Percentiles rank a stretch among this genome's conserved stretches.
Evolutionary conservation across 2,888 invertebrate species (phyloP).

Genomic region (Drosophila tripunctata): DNA sequence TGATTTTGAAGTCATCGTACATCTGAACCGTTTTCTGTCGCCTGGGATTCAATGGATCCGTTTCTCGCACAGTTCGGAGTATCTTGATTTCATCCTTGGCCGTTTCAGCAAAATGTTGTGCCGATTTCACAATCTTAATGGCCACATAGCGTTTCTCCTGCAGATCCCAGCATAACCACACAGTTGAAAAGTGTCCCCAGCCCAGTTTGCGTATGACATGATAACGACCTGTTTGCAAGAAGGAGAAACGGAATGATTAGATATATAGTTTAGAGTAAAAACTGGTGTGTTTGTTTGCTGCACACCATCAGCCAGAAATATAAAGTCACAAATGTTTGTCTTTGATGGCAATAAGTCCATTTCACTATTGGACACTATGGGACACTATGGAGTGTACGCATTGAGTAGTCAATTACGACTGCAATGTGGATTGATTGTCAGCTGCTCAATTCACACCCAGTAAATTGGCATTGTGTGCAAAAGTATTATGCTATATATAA

Average conservation of each 20-base stretch:
- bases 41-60: slow-evolving; percentile 95
- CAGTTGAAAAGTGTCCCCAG: slow-evolving; percentile 98
- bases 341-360: slow-evolving; percentile 78
- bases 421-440: slow-evolving; percentile 16
- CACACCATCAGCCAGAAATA: slow-evolving; percentile 67
- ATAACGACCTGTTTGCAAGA: slow-evolving; percentile 82
- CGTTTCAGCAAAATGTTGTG: slow-evolving; percentile 99
- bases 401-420: slow-evolving; percentile 26
- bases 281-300: too few species aligned
- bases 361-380: slow-evolving; percentile 14
- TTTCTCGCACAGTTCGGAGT: slow-evolving; percentile 96
- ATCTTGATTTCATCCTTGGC: slow-evolving; percentile 99
- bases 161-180: slow-evolving; percentile 99
- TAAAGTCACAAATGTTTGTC: slow-evolving; percentile 74
- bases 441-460: slow-evolving; percentile 21
- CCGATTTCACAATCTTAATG: slow-evolving; percentile 99
- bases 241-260: too few species aligned
- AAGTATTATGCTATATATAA: background rate
- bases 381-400: slow-evolving; percentile 13
- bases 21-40: slow-evolving; percentile 98
- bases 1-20: slow-evolving; percentile 98
- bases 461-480: slow-evolving; percentile 34
- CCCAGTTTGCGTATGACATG: slow-evolving; percentile 91
- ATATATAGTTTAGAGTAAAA: too few species aligned
- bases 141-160: slow-evolving; percentile 98